Base-by-base conservation (phyloP, 2,113 vertebrate genomes). In the Notarius quadriscutis region DNA sequence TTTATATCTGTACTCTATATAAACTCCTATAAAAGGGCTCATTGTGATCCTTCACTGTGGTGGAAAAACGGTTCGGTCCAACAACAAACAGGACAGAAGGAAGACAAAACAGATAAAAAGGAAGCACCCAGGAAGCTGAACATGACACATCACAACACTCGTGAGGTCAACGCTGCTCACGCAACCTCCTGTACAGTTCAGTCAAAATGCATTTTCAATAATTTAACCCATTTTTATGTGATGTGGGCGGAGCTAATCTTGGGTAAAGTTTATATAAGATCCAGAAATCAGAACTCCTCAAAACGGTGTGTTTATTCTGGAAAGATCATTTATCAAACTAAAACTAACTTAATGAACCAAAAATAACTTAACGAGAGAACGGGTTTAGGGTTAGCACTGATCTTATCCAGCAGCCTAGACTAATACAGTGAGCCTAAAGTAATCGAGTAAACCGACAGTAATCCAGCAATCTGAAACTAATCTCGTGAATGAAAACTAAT, bases 11-110 rank as follows among this genome's bases (percentile, higher is more conserved):
- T 30, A 75, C 84, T 11, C 81, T 58, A 50, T 77, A 57, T 63
- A 84, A 90, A 85, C 84, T 81, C n/a, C 18, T 84, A 62, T 83
- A 81, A 74, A 81, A 88, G 41, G 17, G 72, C 57, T 84, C 72
- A 41, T 77, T n/a, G 67, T 87, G 75, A 74, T 85, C 81, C 41
- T 18, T 50, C 11, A 48, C 4, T 81, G 22, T 50, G 55, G 5
- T 22, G 27, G 27, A 51, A 51, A 83, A 53, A 5, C 9, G 25
- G 20, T 48, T 34, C 51, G 72, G 41, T 88, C 41, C 60, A 50
- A 72, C 75, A 85, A 87, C 17, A 71, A 72, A 50, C 34, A 30
- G 30, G 7, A 53, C 18, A 48, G 79, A 85, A 58, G 75, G 63
- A 77, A 30, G 51, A 81, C 85, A 86, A 83, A 57, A 34, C 27